Percentiles rank a stretch among this genome's conserved stretches.
Conservation (phyloP, 92 coral and sea anemone genomes). For the Galaxea fascicularis region DNA sequence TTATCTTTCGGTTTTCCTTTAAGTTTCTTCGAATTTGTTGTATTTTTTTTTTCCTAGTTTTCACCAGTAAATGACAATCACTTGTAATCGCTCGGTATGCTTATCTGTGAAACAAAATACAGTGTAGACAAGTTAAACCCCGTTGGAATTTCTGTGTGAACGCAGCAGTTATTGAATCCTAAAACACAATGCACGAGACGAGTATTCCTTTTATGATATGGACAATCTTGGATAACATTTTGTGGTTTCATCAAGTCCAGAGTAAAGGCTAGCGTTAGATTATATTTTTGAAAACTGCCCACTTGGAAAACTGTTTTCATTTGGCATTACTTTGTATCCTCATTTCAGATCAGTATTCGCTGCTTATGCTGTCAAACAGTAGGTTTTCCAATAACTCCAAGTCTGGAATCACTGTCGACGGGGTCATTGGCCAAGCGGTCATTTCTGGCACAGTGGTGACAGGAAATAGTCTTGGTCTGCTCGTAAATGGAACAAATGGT, state of each 20-base stretch:
- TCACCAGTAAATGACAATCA: too few relatives aligned
- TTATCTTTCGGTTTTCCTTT: too few relatives aligned
- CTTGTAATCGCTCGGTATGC: too few relatives aligned
- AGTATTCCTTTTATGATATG: background rate
- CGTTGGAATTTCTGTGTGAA: too few relatives aligned
- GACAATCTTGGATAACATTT: background rate
- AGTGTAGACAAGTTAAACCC: too few relatives aligned
- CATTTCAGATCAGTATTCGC: background rate
- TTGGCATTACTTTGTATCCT: background rate
- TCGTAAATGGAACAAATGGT: background rate
- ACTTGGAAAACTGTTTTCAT: background rate
- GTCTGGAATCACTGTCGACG: background rate
- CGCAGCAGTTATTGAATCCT: background rate
- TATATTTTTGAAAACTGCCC: background rate
- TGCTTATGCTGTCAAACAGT: constrained; percentile 16
- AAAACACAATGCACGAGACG: background rate
- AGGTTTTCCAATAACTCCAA: constrained; percentile 8
- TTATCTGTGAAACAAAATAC: too few relatives aligned
- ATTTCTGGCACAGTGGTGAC: background rate
- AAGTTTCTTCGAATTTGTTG: too few relatives aligned
- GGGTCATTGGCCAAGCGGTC: constrained; percentile 11
- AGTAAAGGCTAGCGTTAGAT: background rate
- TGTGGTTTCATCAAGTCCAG: background rate
- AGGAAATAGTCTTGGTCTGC: constrained; percentile 6
- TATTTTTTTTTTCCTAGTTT: too few relatives aligned